Evolutionary conservation across 2,113 vertebrate genomes (phyloP), one percentile per base, ranked within the genome.

Genomic region (Petrocephalus zakoni): DNA sequence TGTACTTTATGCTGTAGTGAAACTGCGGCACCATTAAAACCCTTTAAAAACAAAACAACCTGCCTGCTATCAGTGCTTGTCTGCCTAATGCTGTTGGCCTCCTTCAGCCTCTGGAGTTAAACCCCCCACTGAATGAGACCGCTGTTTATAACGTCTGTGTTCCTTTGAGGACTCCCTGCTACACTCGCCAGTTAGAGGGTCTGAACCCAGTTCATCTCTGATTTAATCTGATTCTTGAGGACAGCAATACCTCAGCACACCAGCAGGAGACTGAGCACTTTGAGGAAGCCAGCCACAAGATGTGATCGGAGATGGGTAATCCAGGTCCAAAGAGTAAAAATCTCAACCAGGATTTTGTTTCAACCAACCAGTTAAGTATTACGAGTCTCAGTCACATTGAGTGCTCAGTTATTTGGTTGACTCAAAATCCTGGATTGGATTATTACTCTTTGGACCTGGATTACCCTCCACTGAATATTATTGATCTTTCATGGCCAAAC

Each of bases 1-100:
- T 97, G 96, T 98, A 97, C 94, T 96, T 96, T 96, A 96, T 96
- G 95, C 96, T 96, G 94, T 96, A 96, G 96, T 97, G 94, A 96
- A 97, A 97, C 96, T 97, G 97, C 91, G 95, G 97, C 94, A 93
- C 93, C 96, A 95, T 95, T 95, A 97, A 95, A 95, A 94, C 93
- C 93, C 96, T 95, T 95, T 95, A 97, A 95, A 95, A 94, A 92
- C 94, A 93, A 93, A 88, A 46, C 6, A 51, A 58, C 90, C 89
- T 49, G 87, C 86, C 87, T 88, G 87, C 25, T 87, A 56, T 89
- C n/a, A 10, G 17, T 34, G 1, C 52, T 9, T 34, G 17, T 86
- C 52, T 37, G 52, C 42, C 72, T 84, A 29, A 68, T 4, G 61
- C 29, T 29, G 61, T 4, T 29, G 61, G 58, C 0, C 22, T 22